These are phyloP conservation scores for Stenotaenia linearis DNA, from an alignment of 2,888 invertebrate genomes.

Conservation along the genomic window DNA sequence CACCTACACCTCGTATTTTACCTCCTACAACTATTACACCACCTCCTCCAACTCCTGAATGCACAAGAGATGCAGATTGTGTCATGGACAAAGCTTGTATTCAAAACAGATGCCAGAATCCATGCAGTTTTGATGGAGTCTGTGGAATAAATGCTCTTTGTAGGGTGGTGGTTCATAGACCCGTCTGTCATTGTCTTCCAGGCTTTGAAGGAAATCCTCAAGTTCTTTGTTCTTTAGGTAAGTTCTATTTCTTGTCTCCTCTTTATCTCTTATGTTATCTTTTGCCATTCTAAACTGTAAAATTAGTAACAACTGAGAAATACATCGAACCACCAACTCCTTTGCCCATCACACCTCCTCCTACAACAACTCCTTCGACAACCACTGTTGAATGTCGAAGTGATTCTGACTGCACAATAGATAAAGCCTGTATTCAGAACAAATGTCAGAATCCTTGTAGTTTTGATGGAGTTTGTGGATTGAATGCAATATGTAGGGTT, in stretches of 20 bases:
- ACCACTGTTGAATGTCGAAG: slow-evolving; percentile 63
- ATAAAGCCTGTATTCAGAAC: slow-evolving; percentile 74
- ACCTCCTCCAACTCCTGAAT: slow-evolving; percentile 37
- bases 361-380: slow-evolving; percentile 53
- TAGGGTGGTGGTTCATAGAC: slow-evolving; percentile 75
- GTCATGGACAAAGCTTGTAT: slow-evolving; percentile 40
- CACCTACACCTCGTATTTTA: neutral
- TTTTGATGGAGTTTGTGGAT: slow-evolving; percentile 60
- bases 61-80: slow-evolving; percentile 40
- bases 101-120: slow-evolving; percentile 52
- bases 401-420: slow-evolving; percentile 77
- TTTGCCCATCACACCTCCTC: neutral
- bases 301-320: too few species aligned
- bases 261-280: neutral
- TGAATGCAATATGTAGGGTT: slow-evolving; percentile 82
- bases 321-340: too few species aligned
- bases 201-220: slow-evolving; percentile 37
- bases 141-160: slow-evolving; percentile 72
- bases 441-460: slow-evolving; percentile 79
- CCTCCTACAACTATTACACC: neutral
- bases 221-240: neutral
- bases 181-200: slow-evolving; percentile 69
- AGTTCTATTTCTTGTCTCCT: neutral
- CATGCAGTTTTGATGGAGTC: slow-evolving; percentile 60
- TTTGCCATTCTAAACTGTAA: too few species aligned